Evolutionary conservation across 2,797 vertebrate species (phyloP).

Genomic region (Pachyuromys duprasi): DNA sequence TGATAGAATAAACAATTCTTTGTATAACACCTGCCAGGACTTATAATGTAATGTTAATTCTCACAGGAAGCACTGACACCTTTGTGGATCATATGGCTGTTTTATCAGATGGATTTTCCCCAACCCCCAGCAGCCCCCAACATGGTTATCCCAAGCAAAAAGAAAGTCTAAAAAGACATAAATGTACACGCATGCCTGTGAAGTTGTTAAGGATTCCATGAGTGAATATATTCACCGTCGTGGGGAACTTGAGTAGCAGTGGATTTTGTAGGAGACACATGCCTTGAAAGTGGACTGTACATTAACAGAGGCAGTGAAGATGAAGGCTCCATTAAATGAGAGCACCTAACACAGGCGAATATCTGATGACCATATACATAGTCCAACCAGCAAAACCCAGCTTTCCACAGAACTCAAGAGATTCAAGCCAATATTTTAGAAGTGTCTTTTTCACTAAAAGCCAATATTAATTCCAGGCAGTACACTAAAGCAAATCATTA

Average conservation of each 20-base stretch:
- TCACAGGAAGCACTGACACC: slow-evolving; percentile 46
- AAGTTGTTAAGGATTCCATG: not conserved
- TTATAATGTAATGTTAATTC: slow-evolving; percentile 58
- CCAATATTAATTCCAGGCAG: slow-evolving; percentile 42
- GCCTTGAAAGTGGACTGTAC: not conserved
- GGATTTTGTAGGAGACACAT: not conserved
- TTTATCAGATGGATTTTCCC: not conserved
- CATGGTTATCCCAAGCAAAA: slow-evolving; percentile 6
- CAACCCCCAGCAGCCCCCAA: not conserved
- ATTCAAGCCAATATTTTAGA: slow-evolving; percentile 33
- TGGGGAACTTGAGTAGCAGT: not conserved
- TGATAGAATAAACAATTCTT: slow-evolving; percentile 73
- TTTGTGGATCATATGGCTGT: not conserved
- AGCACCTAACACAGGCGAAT: not conserved
- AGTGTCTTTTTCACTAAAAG: not conserved
- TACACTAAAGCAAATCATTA: slow-evolving; percentile 5
- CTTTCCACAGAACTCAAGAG: not conserved
- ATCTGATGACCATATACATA: not conserved
- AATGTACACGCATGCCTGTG: slow-evolving; percentile 21
- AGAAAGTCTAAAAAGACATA: slow-evolving; percentile 36
- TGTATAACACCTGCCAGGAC: slow-evolving; percentile 63
- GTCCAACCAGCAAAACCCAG: not conserved
- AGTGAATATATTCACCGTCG: not conserved
- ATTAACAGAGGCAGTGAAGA: not conserved
- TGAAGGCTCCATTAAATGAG: not conserved